Evolutionary conservation across 2,797 vertebrate species (phyloP), one percentile per base, ranked within the genome.

Genomic region (Margarornis squamiger): DNA sequence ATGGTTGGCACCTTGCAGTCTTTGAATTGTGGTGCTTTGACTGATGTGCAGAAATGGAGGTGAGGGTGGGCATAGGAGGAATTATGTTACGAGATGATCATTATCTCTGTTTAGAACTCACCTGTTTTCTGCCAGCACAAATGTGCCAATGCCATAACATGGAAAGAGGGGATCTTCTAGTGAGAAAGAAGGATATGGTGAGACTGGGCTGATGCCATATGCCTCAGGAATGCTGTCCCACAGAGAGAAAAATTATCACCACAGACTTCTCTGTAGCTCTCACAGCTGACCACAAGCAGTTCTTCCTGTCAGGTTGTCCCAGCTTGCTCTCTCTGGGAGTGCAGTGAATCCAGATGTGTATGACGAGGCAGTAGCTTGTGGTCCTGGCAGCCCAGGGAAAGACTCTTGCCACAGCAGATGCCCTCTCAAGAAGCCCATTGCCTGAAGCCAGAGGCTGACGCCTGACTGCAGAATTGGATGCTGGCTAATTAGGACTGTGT

Each of bases 371-470:
- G 48, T 59, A 93, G 14, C 32, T 32, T 57, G 41, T 67, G 65
- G 66, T 78, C 36, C 52, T 83, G 49, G 49, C 20, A 71, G 68
- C 46, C 57, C 38, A 14, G 49, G 39, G 17, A 62, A 73, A 88
- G 65, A 45, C 62, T 80, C 22, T 71, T 84, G 49, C 39, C 48
- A 20, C 55, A 59, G 62, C 29, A 93, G 51, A 38, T 92, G 58
- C 36, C 66, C 22, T 82, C 46, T 82, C 43, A 72, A 73, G 67
- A 82, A 96, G 43, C 55, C 66, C 27, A 5, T 32, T 83, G 74
- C 77, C 59, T 76, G 72, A 87, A 91, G 57, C 36, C 78, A 66
- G 55, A 55, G 78, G 74, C 77, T 48, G 45, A n/a, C 32, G 68
- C 81, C 49, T 77, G 49, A 26, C 29, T 80, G 73, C 22, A 68